These are phyloP conservation scores for Andricus quercusramuli DNA, from an alignment of 2,888 invertebrate species.

Conservation along the genomic window DNA sequence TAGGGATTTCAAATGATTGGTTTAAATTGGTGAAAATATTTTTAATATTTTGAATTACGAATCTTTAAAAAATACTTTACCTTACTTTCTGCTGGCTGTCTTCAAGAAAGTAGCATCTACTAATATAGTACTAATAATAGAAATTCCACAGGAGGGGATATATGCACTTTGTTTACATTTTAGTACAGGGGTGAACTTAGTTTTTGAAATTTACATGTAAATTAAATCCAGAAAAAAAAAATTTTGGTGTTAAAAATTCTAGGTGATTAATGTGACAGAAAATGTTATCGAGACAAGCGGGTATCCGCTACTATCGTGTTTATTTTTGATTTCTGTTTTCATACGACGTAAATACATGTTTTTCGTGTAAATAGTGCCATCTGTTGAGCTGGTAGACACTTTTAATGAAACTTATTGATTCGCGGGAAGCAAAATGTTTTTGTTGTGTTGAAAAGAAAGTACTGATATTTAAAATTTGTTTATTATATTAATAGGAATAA, in stretches of 20 bases:
- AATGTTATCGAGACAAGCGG: no score
- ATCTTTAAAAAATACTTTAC: not conserved
- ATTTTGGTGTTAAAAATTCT: not conserved
- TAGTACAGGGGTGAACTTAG: not conserved
- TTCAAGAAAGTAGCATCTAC: not conserved
- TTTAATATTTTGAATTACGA: not conserved
- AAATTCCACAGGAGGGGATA: not conserved
- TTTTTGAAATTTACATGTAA: not conserved
- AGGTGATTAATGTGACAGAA: not conserved
- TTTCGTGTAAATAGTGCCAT: not conserved
- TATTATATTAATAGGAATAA: no score
- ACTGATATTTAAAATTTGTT: no score
- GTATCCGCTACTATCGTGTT: not conserved
- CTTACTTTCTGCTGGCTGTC: not conserved
- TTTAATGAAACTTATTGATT: not conserved
- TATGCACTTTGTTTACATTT: not conserved
- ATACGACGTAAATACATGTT: not conserved
- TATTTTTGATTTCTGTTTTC: not conserved
- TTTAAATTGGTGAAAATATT: not conserved
- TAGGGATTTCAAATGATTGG: not conserved
- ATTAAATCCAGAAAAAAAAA: not conserved
- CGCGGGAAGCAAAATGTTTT: not conserved
- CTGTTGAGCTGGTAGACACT: not conserved
- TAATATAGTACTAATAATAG: not conserved
- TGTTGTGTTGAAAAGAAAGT: no score